Conservation (phyloP, 2,888 invertebrate species). For the Thecophora atra region DNA sequence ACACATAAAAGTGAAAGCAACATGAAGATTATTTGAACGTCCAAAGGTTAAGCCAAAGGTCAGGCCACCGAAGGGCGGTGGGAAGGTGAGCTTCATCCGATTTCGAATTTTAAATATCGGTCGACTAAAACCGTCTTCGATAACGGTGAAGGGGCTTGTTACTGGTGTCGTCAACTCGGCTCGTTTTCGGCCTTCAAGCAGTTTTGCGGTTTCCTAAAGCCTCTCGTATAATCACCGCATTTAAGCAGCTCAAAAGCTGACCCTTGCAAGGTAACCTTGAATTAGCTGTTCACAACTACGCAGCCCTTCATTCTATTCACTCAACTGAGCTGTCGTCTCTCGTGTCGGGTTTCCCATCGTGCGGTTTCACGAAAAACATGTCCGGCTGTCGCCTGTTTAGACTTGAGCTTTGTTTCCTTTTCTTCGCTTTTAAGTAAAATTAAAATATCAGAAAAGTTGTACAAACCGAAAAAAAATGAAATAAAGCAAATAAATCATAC, state of each 20-base stretch:
- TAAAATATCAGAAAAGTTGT: neutral
- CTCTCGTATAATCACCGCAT: neutral
- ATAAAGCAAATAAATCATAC: too few species aligned
- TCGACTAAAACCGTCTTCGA: neutral
- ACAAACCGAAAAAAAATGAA: neutral
- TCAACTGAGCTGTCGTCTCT: slow-evolving; percentile 53
- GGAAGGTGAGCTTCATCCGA: too few species aligned
- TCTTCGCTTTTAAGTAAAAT: slow-evolving; percentile 37
- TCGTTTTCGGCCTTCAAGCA: too few species aligned
- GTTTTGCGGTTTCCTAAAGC: slow-evolving; percentile 19
- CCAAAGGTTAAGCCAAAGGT: neutral
- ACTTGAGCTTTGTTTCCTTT: too few species aligned
- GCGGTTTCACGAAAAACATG: neutral
- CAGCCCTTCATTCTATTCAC: slow-evolving; percentile 50
- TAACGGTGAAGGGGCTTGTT: too few species aligned
- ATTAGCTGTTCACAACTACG: slow-evolving; percentile 24
- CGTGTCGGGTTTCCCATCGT: slow-evolving; percentile 56
- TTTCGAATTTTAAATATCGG: neutral
- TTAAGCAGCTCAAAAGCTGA: slow-evolving; percentile 11
- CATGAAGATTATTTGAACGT: slow-evolving; percentile 2
- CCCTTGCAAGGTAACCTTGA: slow-evolving; percentile 27
- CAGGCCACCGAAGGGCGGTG: neutral
- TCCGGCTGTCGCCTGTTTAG: too few species aligned
- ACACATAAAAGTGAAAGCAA: neutral
- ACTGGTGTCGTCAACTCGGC: too few species aligned